phyloP scores from a whole-genome alignment of 2,113 vertebrate genomes.

The Platycercus adscitus region DNA sequence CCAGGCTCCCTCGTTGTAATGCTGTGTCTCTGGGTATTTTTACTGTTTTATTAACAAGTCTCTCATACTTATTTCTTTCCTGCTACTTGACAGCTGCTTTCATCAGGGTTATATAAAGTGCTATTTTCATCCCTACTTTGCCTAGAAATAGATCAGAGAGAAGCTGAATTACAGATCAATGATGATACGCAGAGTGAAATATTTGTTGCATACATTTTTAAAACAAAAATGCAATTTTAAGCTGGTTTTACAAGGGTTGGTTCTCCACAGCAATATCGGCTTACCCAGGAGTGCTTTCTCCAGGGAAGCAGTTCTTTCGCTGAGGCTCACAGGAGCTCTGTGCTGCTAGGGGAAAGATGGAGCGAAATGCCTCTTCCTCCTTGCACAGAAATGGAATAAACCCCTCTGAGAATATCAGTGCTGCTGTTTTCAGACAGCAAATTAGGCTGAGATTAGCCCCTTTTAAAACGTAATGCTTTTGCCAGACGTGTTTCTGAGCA shows the following conservation, averaged over 20 bases:
- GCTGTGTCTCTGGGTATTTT: neutral
- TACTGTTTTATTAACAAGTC: conserved; percentile 22
- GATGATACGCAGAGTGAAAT: neutral
- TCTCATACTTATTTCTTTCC: neutral
- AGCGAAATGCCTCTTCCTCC: neutral
- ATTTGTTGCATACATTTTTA: neutral
- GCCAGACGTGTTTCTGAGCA: neutral
- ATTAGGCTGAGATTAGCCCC: neutral
- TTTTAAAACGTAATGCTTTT: neutral
- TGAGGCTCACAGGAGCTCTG: neutral
- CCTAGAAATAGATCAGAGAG: conserved; percentile 26
- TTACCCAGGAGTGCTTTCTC: neutral
- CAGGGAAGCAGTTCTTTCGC: neutral
- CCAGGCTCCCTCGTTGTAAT: neutral
- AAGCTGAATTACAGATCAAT: neutral
- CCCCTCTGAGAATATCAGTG: neutral
- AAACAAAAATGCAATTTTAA: neutral
- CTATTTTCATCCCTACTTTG: neutral
- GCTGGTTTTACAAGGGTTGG: neutral
- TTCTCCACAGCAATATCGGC: neutral
- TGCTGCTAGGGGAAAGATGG: accelerated
- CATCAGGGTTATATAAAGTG: neutral
- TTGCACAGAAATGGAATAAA: neutral
- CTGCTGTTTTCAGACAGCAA: neutral
- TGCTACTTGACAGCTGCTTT: conserved; percentile 17